Conservation (phyloP, 23 tunicate species). For the Ciona savignyi region DNA sequence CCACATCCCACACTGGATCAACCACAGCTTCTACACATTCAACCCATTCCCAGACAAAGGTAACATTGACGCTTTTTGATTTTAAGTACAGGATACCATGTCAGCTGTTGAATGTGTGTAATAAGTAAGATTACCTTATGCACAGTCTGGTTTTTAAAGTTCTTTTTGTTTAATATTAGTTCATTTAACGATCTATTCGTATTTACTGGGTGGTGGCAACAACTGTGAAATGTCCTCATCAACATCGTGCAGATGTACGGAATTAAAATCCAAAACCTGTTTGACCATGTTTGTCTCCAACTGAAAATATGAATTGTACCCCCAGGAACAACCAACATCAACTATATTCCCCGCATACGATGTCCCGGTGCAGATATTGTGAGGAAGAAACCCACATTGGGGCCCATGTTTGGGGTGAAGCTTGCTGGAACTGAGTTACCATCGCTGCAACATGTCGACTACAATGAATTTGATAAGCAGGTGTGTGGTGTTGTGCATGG, state of each 20-base stretch:
- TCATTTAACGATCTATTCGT: too few species aligned
- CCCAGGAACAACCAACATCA: constrained; percentile 84
- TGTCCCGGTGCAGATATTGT: too few species aligned
- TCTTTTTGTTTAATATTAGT: too few species aligned
- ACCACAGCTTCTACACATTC: constrained; percentile 85
- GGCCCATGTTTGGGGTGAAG: background rate
- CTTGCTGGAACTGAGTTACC: constrained; percentile 32
- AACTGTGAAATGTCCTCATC: too few species aligned
- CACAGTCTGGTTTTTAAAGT: background rate
- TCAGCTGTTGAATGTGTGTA: background rate
- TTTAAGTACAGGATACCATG: background rate
- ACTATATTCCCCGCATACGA: constrained; percentile 79
- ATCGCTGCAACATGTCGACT: constrained; percentile 20
- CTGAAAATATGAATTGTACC: background rate
- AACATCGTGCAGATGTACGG: too few species aligned
- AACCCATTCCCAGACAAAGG: constrained; percentile 87
- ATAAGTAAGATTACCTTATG: too few species aligned
- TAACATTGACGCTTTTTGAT: background rate
- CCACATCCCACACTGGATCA: constrained; percentile 89
- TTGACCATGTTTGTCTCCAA: too few species aligned
- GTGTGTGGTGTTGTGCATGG: background rate
- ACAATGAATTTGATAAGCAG: constrained; percentile 57
- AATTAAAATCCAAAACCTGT: background rate
- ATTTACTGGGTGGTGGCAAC: too few species aligned
- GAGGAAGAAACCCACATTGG: constrained; percentile 14